Evolutionary conservation across 2,888 invertebrate species (phyloP).

Genomic region (Drosophila rellima): DNA sequence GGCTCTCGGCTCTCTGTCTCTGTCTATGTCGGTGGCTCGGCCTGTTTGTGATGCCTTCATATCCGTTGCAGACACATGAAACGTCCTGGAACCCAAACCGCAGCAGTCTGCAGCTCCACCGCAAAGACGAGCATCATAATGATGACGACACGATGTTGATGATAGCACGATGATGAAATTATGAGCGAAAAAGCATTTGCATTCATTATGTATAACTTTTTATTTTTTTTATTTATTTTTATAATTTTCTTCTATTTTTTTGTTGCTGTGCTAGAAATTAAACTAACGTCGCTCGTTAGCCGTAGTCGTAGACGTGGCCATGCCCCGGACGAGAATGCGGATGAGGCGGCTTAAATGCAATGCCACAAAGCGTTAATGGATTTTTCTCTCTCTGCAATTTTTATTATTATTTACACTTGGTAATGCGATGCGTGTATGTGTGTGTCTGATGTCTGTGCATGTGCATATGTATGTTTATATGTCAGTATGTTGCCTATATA

Average conservation of each 20-base stretch:
- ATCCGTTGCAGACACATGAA: constrained; percentile 80
- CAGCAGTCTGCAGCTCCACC: constrained; percentile 65
- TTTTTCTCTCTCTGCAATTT: constrained; percentile 69
- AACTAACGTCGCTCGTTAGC: constrained; percentile 80
- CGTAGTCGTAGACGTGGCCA: constrained; percentile 7
- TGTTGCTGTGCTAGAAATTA: constrained; percentile 71
- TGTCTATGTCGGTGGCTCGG: constrained; percentile 30
- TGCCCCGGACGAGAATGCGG: constrained; percentile 33
- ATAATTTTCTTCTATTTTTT: constrained; percentile 44
- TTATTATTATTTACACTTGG: constrained; percentile 78
- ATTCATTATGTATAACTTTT: constrained; percentile 75
- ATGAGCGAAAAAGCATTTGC: constrained; percentile 82
- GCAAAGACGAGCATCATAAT: constrained; percentile 39
- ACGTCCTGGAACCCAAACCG: constrained; percentile 74
- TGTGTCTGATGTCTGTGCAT: constrained; percentile 8
- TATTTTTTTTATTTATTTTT: constrained; percentile 23
- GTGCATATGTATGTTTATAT: constrained; percentile 26
- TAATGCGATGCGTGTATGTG: constrained; percentile 50
- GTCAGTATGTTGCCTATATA: constrained; percentile 29
- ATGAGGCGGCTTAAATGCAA: constrained; percentile 74
- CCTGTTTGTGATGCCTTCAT: constrained; percentile 82
- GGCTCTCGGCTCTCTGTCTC: constrained; percentile 7
- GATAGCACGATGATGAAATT: constrained; percentile 75
- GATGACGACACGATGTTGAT: constrained; percentile 29
- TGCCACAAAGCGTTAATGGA: constrained; percentile 82